These are phyloP conservation scores for Microtus oregoni DNA, from an alignment of 2,113 vertebrate species.

Conservation along the genomic window DNA sequence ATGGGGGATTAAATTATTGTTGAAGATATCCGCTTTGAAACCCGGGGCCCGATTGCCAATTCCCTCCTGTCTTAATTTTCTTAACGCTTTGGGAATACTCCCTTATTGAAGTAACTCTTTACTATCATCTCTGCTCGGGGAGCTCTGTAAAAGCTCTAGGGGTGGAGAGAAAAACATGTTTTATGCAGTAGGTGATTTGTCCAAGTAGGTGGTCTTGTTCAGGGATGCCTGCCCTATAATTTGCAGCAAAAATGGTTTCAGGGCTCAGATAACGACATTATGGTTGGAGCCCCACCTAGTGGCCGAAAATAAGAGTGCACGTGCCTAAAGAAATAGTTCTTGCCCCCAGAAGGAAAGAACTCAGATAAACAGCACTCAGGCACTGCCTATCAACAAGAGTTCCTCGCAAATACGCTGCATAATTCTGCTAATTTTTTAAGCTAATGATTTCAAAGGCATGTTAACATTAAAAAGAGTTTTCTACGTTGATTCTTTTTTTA, in stretches of 20 bases:
- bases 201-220: background rate
- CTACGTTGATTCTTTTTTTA: background rate
- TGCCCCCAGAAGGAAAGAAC: background rate
- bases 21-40: background rate
- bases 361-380: background rate
- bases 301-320: background rate
- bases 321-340: background rate
- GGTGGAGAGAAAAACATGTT: background rate
- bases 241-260: fast-evolving
- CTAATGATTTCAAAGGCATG: background rate
- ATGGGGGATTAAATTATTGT: background rate
- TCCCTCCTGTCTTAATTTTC: background rate
- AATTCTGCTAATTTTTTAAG: background rate
- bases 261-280: background rate
- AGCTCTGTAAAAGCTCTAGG: background rate
- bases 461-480: background rate
- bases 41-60: background rate
- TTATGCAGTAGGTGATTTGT: background rate
- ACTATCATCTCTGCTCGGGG: background rate
- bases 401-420: background rate
- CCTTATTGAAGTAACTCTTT: background rate
- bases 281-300: constrained; percentile 61
- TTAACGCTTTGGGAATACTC: background rate
- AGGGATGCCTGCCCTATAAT: fast-evolving
- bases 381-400: background rate